Evolutionary conservation across 1,140 invertebrate genomes (phyloP).

Genomic region (Pseudobourletiella spinata): DNA sequence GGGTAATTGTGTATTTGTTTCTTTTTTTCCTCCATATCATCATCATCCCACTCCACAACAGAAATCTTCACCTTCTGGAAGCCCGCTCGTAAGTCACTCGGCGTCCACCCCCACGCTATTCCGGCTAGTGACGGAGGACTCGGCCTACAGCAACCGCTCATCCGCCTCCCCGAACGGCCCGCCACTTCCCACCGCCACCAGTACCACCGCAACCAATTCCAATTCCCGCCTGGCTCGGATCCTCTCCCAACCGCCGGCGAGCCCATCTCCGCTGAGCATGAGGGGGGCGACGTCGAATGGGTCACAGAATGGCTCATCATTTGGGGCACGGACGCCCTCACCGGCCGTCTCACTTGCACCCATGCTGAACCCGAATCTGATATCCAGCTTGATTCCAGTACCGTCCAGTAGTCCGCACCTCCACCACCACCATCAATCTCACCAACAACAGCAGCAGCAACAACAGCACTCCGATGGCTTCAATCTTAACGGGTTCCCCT

Average conservation of each 20-base stretch:
- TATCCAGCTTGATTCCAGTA: conserved; percentile 27
- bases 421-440: too few species aligned
- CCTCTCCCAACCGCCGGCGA: conserved; percentile 42
- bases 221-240: conserved; percentile 43
- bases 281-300: conserved; percentile 7
- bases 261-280: conserved; percentile 23
- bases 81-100: conserved; percentile 17
- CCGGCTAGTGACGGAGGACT: conserved; percentile 18
- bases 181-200: not conserved
- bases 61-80: conserved; percentile 31
- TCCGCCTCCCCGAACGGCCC: conserved; percentile 16
- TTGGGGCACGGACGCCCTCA: conserved; percentile 28
- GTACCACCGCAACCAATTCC: not conserved
- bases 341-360: conserved; percentile 34
- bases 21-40: too few species aligned
- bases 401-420: conserved; percentile 28
- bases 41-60: too few species aligned
- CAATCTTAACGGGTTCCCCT: conserved; percentile 23
- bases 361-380: conserved; percentile 27
- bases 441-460: too few species aligned
- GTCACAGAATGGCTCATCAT: conserved; percentile 5
- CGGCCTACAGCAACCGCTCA: not conserved
- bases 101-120: conserved; percentile 17
- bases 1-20: too few species aligned
- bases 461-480: conserved; percentile 9